Evolutionary conservation across 2,113 vertebrate genomes (phyloP).

Genomic region (Aleadryas rufinucha): DNA sequence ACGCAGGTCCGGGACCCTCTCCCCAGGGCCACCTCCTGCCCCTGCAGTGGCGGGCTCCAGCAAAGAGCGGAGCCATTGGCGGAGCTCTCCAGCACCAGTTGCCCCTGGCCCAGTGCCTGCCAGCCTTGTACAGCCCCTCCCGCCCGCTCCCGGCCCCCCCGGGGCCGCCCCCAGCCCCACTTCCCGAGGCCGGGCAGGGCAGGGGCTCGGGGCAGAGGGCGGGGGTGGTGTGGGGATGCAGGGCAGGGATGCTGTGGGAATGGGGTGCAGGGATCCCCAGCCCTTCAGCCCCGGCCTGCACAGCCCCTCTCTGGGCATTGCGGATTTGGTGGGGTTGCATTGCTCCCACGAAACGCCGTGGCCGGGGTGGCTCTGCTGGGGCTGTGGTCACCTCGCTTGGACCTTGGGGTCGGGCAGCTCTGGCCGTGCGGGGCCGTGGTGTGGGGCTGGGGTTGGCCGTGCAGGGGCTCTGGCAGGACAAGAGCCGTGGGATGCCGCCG

Average conservation of each 20-base stretch:
- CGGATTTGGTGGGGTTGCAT: accelerated
- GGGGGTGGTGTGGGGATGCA: accelerated
- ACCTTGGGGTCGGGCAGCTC: accelerated
- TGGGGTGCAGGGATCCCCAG: neutral
- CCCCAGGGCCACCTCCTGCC: accelerated
- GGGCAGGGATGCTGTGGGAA: neutral
- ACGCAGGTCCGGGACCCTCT: accelerated
- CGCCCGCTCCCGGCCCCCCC: neutral
- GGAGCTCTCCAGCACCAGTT: neutral
- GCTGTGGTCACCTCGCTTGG: accelerated
- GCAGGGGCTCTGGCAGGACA: neutral
- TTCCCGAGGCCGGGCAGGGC: accelerated
- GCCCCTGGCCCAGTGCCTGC: neutral
- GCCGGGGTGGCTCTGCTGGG: neutral
- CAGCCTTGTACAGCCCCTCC: neutral
- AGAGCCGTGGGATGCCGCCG: accelerated
- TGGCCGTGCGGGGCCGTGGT: neutral
- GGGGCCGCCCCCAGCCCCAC: neutral
- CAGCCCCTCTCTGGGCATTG: accelerated
- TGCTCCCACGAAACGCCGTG: accelerated
- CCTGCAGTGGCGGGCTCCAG: neutral
- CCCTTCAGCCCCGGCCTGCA: neutral
- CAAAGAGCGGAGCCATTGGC: neutral
- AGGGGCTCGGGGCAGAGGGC: no score
- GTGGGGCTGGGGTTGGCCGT: neutral